phyloP scores from a whole-genome alignment of 2,888 invertebrate species.

The Drosophila fungiperda region DNA sequence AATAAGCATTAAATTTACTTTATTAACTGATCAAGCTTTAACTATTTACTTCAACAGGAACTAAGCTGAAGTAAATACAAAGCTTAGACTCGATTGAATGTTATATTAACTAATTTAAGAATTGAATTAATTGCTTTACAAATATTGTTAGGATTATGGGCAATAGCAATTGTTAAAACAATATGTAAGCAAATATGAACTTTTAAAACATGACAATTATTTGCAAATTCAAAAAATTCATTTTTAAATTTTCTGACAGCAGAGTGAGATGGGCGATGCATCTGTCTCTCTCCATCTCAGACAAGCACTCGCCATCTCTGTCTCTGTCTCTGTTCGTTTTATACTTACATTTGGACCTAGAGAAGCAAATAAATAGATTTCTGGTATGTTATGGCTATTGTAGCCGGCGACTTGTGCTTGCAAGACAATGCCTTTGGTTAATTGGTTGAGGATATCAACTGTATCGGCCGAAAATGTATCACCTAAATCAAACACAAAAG shows the following conservation, averaged over 20 bases:
- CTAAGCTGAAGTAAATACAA: neutral
- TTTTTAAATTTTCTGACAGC: neutral
- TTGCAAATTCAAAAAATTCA: neutral
- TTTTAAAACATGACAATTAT: neutral
- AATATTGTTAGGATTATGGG: neutral
- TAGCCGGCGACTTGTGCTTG: slow-evolving; percentile 96
- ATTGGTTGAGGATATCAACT: slow-evolving; percentile 90
- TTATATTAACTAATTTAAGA: neutral
- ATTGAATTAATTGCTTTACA: neutral
- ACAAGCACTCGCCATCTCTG: neutral
- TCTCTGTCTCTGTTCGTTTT: neutral
- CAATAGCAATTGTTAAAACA: neutral
- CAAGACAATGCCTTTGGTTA: slow-evolving; percentile 93
- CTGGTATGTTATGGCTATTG: slow-evolving; percentile 90
- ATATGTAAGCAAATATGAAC: neutral
- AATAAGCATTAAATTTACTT: neutral
- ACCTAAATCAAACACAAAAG: slow-evolving; percentile 81
- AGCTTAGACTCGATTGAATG: neutral
- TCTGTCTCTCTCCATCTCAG: neutral
- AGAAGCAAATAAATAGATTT: slow-evolving; percentile 92
- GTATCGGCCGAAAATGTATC: slow-evolving; percentile 92
- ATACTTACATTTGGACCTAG: slow-evolving; percentile 89
- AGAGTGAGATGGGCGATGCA: neutral
- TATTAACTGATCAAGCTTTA: neutral
- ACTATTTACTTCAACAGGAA: neutral